phyloP scores from a whole-genome alignment of 2,888 invertebrate species.

The Eupithecia abbreviata region DNA sequence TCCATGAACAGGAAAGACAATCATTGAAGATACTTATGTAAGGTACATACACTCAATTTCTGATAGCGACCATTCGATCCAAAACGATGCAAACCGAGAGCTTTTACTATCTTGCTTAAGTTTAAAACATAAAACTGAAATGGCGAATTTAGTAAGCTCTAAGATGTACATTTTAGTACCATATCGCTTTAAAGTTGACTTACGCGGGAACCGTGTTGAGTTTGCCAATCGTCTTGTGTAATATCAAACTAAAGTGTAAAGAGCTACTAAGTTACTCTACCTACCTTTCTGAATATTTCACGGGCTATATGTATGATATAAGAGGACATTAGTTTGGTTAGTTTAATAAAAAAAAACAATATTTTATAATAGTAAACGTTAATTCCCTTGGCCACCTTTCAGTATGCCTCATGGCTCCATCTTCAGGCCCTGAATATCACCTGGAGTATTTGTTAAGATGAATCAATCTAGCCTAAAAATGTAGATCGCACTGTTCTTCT shows the following conservation, averaged over 20 bases:
- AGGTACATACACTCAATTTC: slow-evolving; percentile 23
- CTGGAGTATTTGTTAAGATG: no score
- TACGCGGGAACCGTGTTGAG: background rate
- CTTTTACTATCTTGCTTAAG: slow-evolving; percentile 14
- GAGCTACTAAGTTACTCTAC: background rate
- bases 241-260: background rate
- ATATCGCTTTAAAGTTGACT: slow-evolving; percentile 1
- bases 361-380: no score
- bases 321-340: background rate
- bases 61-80: slow-evolving; percentile 32
- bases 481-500: no score
- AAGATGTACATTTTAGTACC: background rate
- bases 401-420: no score
- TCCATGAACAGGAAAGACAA: no score
- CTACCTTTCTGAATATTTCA: background rate
- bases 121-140: slow-evolving; percentile 3
- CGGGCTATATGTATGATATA: background rate
- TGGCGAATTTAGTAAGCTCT: background rate
- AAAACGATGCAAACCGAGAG: slow-evolving; percentile 36
- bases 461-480: no score
- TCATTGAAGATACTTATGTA: background rate
- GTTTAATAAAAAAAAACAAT: background rate
- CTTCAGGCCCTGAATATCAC: no score
- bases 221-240: background rate
- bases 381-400: no score